Conservation (phyloP, 1,140 invertebrate genomes). For the Mycetomoellerius zeteki region DNA sequence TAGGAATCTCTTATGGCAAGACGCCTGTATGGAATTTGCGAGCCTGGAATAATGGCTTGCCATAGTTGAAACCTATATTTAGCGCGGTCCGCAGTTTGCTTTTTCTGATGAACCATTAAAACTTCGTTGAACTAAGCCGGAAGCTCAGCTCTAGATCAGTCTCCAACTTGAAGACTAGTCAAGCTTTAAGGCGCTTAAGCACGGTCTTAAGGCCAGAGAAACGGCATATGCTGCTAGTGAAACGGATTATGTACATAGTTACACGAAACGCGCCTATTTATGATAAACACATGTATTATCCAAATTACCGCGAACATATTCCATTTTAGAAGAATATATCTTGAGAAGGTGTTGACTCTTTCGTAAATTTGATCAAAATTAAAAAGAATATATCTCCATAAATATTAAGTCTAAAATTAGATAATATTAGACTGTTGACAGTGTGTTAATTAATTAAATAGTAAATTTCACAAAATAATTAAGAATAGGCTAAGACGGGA, state of each 20-base stretch:
- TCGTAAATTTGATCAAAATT: not conserved
- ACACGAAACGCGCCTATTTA: not conserved
- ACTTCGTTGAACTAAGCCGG: slow-evolving; percentile 52
- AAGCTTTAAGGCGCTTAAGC: slow-evolving; percentile 6
- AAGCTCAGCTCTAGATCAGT: slow-evolving; percentile 33
- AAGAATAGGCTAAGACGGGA: not conserved
- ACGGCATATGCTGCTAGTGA: not conserved
- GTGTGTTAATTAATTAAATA: not conserved
- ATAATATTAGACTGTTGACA: no score
- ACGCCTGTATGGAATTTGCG: slow-evolving; percentile 39
- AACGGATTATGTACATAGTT: no score
- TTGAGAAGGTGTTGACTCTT: not conserved
- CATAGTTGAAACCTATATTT: slow-evolving; percentile 50
- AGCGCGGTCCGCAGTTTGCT: slow-evolving; percentile 34
- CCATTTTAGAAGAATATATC: not conserved
- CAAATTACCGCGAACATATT: not conserved
- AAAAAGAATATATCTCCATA: not conserved
- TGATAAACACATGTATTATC: not conserved
- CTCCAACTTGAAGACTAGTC: not conserved
- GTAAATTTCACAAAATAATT: not conserved
- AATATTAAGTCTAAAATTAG: not conserved
- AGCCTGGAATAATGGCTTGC: slow-evolving; percentile 38
- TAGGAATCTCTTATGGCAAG: slow-evolving; percentile 30
- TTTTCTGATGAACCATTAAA: slow-evolving; percentile 57
- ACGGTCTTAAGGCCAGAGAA: slow-evolving; percentile 11